Evolutionary conservation across 2,797 vertebrate species (phyloP).

Genomic region (Xiphophorus birchmanni): DNA sequence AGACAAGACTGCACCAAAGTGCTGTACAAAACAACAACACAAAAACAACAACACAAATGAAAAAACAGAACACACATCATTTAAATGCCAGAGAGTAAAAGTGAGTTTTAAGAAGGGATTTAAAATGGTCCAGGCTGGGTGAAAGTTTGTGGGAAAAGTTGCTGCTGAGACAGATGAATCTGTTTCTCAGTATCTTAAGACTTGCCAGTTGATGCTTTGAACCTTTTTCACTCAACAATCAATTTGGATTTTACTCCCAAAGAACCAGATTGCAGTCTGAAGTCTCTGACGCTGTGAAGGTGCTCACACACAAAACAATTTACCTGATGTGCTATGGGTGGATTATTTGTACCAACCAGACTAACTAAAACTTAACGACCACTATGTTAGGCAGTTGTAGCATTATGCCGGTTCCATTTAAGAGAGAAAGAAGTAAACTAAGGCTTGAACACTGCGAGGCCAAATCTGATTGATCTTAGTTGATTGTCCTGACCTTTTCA

Average conservation of each 20-base stretch:
- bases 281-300: not conserved
- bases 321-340: not conserved
- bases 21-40: too few relatives aligned
- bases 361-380: not conserved
- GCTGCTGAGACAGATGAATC: not conserved
- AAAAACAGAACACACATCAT: too few relatives aligned
- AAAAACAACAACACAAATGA: too few relatives aligned
- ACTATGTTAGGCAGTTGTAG: not conserved
- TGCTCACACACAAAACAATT: not conserved
- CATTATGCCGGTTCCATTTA: not conserved
- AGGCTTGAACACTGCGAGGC: not conserved
- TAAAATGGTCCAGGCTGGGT: too few relatives aligned
- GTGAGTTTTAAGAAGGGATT: too few relatives aligned
- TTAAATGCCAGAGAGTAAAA: too few relatives aligned
- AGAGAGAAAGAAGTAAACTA: not conserved
- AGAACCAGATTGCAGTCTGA: not conserved
- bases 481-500: not conserved
- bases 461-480: not conserved
- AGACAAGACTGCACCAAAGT: too few relatives aligned
- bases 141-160: too few relatives aligned
- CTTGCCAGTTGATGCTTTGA: not conserved
- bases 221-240: not conserved
- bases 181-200: not conserved
- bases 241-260: not conserved
- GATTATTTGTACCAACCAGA: not conserved